A percentile compares a stretch with the other conserved stretches of the same genome.
phyloP scores from a whole-genome alignment of 2,797 vertebrate genomes.

The Pyrocephalus nanus region DNA sequence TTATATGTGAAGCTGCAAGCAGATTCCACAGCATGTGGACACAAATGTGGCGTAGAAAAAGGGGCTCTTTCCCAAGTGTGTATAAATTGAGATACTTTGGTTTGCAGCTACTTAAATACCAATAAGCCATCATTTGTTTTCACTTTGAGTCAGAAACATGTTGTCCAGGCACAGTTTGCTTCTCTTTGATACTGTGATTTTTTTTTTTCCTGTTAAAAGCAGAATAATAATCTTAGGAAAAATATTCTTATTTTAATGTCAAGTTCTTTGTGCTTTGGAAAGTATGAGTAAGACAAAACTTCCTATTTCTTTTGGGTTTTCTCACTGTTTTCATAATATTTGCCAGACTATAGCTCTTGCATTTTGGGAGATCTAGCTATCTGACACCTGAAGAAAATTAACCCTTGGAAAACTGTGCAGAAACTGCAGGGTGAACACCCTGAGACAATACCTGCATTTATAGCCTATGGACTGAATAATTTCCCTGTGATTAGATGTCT shows the following conservation, averaged over 20 bases:
- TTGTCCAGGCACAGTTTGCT: not conserved
- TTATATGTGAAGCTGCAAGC: not conserved
- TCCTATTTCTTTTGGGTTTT: not conserved
- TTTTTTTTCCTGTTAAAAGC: not conserved
- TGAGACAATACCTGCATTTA: not conserved
- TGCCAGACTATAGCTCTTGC: not conserved
- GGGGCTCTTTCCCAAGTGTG: not conserved
- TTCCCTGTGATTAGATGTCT: not conserved
- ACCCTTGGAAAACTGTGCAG: not conserved
- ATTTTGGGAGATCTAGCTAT: not conserved
- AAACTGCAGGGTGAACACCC: not conserved
- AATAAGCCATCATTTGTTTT: not conserved
- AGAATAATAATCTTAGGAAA: not conserved
- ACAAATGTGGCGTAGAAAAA: not conserved
- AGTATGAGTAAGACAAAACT: not conserved
- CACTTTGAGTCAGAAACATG: conserved; percentile 12
- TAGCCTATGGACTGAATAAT: not conserved
- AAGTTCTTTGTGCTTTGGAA: not conserved
- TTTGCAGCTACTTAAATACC: conserved; percentile 32
- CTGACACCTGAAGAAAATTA: not conserved
- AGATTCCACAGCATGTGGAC: not conserved
- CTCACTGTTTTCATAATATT: not conserved
- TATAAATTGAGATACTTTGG: conserved; percentile 2
- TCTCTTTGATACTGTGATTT: not conserved
- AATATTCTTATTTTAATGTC: conserved; percentile 1